These are phyloP conservation scores for Sphaerodactylus townsendi DNA, from an alignment of 2,113 vertebrate species.

Conservation along the genomic window DNA sequence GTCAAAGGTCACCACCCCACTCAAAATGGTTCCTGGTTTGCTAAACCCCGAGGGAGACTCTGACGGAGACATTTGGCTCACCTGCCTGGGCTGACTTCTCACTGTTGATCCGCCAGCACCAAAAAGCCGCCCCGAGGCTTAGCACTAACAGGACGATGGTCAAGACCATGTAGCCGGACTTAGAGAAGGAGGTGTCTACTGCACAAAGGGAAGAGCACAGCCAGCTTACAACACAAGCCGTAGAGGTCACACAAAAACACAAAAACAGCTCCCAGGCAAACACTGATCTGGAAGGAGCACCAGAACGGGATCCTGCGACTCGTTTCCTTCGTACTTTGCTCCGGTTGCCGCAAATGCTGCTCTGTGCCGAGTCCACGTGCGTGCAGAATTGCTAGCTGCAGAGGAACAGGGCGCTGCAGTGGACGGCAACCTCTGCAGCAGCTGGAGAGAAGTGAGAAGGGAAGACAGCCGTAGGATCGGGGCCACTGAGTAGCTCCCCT, in stretches of 20 bases:
- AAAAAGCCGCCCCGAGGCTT: neutral
- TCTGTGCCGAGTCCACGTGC: too few relatives aligned
- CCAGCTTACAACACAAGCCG: neutral
- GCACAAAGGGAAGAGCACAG: neutral
- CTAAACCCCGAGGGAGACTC: too few relatives aligned
- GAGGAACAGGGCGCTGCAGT: too few relatives aligned
- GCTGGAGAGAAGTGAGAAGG: too few relatives aligned
- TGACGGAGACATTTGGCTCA: neutral
- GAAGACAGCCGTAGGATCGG: too few relatives aligned
- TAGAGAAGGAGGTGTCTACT: neutral
- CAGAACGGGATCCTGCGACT: too few relatives aligned
- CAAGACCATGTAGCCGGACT: neutral
- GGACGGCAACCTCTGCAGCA: too few relatives aligned
- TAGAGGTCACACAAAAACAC: neutral
- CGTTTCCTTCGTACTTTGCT: too few relatives aligned
- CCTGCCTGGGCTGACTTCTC: neutral
- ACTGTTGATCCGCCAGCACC: conserved; percentile 14
- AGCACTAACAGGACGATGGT: neutral
- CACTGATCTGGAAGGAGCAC: neutral
- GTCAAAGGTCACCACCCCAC: too few relatives aligned
- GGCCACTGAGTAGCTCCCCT: neutral
- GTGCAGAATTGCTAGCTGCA: too few relatives aligned
- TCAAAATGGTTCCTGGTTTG: too few relatives aligned
- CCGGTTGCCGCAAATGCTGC: too few relatives aligned
- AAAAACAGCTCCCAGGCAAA: neutral